These are phyloP conservation scores for Kradibia gibbosae DNA, from an alignment of 1,140 invertebrate genomes.

Conservation along the genomic window DNA sequence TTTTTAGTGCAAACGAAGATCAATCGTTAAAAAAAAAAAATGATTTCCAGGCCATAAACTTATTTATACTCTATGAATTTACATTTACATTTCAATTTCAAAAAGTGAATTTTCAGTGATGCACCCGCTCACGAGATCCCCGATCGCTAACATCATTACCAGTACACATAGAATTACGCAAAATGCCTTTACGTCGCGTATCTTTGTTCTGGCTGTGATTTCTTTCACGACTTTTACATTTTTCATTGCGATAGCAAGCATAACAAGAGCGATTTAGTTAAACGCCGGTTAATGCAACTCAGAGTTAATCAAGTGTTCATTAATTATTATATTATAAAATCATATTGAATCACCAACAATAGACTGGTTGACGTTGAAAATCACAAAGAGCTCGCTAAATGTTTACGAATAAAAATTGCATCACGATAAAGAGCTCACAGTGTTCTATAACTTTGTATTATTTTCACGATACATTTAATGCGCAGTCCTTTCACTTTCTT, in stretches of 20 bases:
- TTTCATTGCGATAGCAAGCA: background rate
- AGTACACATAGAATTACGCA: background rate
- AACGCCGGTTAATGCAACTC: background rate
- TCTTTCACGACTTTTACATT: background rate
- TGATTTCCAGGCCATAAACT: background rate
- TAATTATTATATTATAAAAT: background rate
- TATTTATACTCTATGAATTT: background rate
- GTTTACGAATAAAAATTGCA: background rate
- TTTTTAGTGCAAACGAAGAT: too few species aligned
- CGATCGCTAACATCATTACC: background rate
- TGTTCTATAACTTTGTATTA: background rate
- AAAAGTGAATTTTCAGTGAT: background rate
- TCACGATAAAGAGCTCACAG: background rate
- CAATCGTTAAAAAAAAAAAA: background rate
- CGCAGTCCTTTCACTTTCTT: background rate
- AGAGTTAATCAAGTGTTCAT: background rate
- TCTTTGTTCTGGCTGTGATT: background rate
- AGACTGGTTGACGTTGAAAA: background rate
- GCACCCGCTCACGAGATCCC: background rate
- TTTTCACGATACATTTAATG: background rate
- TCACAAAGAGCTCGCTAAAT: background rate
- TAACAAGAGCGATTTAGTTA: background rate
- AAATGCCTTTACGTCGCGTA: background rate
- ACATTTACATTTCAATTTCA: too few species aligned
- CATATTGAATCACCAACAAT: conserved; percentile 2